Evolutionary conservation across 1,140 invertebrate genomes (phyloP).

Genomic region (Cephus cinctus): DNA sequence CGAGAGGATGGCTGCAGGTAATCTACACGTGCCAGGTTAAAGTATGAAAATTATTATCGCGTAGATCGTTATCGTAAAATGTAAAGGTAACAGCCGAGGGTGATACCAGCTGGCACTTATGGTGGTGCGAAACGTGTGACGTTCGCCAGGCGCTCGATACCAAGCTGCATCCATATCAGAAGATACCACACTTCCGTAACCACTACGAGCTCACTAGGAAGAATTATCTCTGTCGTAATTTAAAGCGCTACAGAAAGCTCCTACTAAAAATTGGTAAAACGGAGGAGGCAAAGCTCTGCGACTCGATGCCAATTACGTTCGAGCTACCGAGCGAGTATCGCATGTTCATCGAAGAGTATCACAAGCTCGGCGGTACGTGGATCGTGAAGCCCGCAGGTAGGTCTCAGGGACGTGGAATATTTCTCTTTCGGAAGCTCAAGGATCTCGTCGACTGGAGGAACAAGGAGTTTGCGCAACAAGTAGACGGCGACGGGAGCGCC

Average conservation of each 20-base stretch:
- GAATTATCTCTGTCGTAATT: conserved; percentile 62
- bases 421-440: conserved; percentile 59
- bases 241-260: conserved; percentile 54
- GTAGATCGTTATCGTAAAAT: neutral
- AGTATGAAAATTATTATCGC: neutral
- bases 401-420: conserved; percentile 58
- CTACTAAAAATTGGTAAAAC: conserved; percentile 32
- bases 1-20: conserved; percentile 41
- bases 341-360: conserved; percentile 57
- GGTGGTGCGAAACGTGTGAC: conserved; percentile 52
- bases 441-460: conserved; percentile 43
- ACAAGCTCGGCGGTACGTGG: conserved; percentile 58
- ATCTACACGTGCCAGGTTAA: conserved; percentile 8
- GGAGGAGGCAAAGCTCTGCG: conserved; percentile 43
- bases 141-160: conserved; percentile 19
- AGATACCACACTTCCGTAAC: conserved; percentile 51
- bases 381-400: conserved; percentile 64
- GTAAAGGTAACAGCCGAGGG: conserved; percentile 24
- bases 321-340: conserved; percentile 58
- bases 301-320: conserved; percentile 51
- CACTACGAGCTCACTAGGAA: conserved; percentile 64
- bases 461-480: conserved; percentile 17
- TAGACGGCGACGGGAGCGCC: conserved; percentile 4
- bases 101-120: conserved; percentile 47
- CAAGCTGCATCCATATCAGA: neutral